phyloP scores from a whole-genome alignment of 2,888 invertebrate genomes.

The Pandemis cinnamomeana region DNA sequence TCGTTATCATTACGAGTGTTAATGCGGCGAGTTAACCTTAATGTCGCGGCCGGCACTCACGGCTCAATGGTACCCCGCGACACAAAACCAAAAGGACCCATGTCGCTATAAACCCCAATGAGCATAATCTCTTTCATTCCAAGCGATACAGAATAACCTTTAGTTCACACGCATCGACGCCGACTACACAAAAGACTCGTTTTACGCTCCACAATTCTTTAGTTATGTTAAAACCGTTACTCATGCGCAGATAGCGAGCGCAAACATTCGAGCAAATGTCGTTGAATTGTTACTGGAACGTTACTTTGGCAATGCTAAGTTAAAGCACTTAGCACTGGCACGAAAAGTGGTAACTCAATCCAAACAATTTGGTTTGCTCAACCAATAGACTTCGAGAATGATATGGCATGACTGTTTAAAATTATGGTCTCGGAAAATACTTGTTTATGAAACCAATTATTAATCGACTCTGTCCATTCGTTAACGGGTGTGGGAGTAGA shows the following conservation, averaged over 20 bases:
- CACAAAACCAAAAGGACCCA: slow-evolving; percentile 12
- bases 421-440: background rate
- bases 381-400: slow-evolving; percentile 16
- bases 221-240: slow-evolving; percentile 57
- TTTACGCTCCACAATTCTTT: slow-evolving; percentile 58
- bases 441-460: slow-evolving; percentile 1
- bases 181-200: slow-evolving; percentile 57
- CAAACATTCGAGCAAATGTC: slow-evolving; percentile 23
- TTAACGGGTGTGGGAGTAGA: background rate
- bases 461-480: background rate
- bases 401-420: slow-evolving; percentile 7
- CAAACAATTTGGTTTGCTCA: slow-evolving; percentile 25
- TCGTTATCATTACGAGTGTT: slow-evolving; percentile 62
- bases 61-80: slow-evolving; percentile 51
- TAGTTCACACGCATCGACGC: slow-evolving; percentile 70
- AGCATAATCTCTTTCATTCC: slow-evolving; percentile 7
- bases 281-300: slow-evolving; percentile 28
- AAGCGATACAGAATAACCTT: slow-evolving; percentile 2
- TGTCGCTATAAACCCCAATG: background rate
- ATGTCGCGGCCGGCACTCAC: slow-evolving; percentile 51
- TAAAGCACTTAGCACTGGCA: slow-evolving; percentile 35
- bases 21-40: slow-evolving; percentile 61
- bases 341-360: slow-evolving; percentile 30
- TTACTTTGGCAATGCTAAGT: slow-evolving; percentile 34
- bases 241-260: slow-evolving; percentile 49